These are phyloP conservation scores for Meganola albula DNA, from an alignment of 2,888 invertebrate genomes.

Conservation along the genomic window DNA sequence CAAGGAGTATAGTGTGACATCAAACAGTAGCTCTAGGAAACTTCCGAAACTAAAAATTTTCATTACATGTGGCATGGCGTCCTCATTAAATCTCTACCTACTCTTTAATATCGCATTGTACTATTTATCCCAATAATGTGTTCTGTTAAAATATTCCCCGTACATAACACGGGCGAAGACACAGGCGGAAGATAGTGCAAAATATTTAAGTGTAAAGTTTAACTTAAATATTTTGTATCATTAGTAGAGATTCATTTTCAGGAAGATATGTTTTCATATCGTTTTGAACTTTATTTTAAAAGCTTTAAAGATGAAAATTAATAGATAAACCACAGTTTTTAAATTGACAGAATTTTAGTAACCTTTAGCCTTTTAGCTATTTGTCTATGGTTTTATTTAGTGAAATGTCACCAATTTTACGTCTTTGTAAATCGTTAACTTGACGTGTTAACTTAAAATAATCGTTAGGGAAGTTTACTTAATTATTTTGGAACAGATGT, in stretches of 20 bases:
- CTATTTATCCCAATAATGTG: no score
- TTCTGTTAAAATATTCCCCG: no score
- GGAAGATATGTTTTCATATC: no score
- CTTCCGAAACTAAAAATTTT: no score
- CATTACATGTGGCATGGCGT: no score
- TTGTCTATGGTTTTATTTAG: conserved; percentile 53
- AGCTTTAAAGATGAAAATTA: conserved; percentile 14
- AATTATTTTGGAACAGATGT: conserved; percentile 21
- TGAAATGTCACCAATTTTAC: conserved; percentile 50
- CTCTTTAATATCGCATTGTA: no score
- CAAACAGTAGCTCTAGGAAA: no score
- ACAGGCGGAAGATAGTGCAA: no score
- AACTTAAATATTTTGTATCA: conserved; percentile 57
- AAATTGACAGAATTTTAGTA: conserved; percentile 27
- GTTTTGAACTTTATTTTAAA: conserved; percentile 25
- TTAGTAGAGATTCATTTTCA: no score
- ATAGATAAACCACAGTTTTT: conserved; percentile 6
- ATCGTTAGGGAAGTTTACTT: conserved; percentile 17
- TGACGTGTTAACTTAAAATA: conserved; percentile 33
- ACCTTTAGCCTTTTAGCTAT: conserved; percentile 50
- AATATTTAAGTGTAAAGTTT: conserved; percentile 45
- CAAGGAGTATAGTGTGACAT: no score
- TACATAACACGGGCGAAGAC: no score
- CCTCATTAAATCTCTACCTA: no score
- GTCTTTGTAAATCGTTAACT: conserved; percentile 27